Evolutionary conservation across 2,888 invertebrate species (phyloP).

Genomic region (Brenthis hecate): DNA sequence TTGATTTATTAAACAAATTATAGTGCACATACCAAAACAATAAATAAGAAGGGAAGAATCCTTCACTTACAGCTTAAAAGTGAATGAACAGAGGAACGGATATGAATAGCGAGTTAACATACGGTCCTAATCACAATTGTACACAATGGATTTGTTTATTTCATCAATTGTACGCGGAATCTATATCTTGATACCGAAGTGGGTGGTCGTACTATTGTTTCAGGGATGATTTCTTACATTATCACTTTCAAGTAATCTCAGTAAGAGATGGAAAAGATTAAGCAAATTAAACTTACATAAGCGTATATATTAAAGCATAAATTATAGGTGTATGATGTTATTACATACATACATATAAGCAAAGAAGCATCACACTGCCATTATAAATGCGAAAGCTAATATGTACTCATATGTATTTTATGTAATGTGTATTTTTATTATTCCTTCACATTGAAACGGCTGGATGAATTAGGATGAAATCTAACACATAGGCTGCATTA

Average conservation of each 20-base stretch:
- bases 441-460: neutral
- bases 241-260: neutral
- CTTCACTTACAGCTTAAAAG: slow-evolving; percentile 19
- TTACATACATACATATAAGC: no score
- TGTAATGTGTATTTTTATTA: neutral
- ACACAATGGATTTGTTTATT: slow-evolving; percentile 78
- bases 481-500: no score
- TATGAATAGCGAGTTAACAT: slow-evolving; percentile 69
- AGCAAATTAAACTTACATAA: no score
- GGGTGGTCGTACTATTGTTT: slow-evolving; percentile 59
- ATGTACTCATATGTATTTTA: neutral
- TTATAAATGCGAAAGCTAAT: no score
- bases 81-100: slow-evolving; percentile 55
- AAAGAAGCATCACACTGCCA: no score
- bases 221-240: slow-evolving; percentile 30
- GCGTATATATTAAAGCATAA: no score
- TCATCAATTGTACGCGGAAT: slow-evolving; percentile 66
- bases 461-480: no score
- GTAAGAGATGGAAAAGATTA: no score
- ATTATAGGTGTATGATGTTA: no score
- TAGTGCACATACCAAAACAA: neutral
- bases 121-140: slow-evolving; percentile 73
- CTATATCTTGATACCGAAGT: slow-evolving; percentile 61
- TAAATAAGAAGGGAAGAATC: slow-evolving; percentile 1
- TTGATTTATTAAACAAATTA: slow-evolving; percentile 19